A percentile compares a stretch with the other conserved stretches of the same genome.
Conservation (phyloP, 1,140 invertebrate species). For the Ips nitidus region DNA sequence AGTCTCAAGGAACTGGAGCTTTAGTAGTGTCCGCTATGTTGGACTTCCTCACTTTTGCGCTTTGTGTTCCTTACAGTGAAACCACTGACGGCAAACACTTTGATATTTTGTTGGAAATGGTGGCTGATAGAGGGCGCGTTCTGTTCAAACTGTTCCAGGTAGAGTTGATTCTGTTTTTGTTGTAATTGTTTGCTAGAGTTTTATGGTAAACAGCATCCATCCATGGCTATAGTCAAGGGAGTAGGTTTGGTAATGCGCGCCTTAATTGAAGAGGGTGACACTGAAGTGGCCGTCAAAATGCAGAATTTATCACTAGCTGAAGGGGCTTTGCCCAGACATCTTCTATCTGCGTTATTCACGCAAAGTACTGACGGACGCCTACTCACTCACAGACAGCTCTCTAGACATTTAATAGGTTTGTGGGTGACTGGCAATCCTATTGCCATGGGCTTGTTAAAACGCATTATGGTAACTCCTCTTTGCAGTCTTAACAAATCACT, state of each 20-base stretch:
- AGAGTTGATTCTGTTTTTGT: constrained; percentile 27
- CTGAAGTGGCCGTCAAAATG: constrained; percentile 89
- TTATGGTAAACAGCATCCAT: constrained; percentile 74
- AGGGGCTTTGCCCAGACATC: constrained; percentile 93
- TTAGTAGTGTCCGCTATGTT: constrained; percentile 90
- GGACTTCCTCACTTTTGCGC: constrained; percentile 97
- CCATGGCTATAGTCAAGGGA: constrained; percentile 96
- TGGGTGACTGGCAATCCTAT: constrained; percentile 95
- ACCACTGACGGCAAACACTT: constrained; percentile 98
- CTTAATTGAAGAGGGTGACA: constrained; percentile 95
- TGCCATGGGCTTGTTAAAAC: constrained; percentile 82
- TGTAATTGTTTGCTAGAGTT: neutral
- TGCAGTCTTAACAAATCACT: neutral
- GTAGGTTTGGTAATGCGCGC: constrained; percentile 96
- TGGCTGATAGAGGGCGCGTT: constrained; percentile 85
- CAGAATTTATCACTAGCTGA: constrained; percentile 95
- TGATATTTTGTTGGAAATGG: constrained; percentile 91
- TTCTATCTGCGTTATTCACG: constrained; percentile 89
- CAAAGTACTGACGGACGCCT: constrained; percentile 73
- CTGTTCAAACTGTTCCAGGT: constrained; percentile 94
- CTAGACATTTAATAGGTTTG: constrained; percentile 93
- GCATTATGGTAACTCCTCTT: constrained; percentile 76
- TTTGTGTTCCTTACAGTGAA: constrained; percentile 98
- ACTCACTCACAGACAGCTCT: constrained; percentile 86
- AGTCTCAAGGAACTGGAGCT: constrained; percentile 80